phyloP scores from a whole-genome alignment of 2,797 vertebrate species.

The Intellagama lesueurii region DNA sequence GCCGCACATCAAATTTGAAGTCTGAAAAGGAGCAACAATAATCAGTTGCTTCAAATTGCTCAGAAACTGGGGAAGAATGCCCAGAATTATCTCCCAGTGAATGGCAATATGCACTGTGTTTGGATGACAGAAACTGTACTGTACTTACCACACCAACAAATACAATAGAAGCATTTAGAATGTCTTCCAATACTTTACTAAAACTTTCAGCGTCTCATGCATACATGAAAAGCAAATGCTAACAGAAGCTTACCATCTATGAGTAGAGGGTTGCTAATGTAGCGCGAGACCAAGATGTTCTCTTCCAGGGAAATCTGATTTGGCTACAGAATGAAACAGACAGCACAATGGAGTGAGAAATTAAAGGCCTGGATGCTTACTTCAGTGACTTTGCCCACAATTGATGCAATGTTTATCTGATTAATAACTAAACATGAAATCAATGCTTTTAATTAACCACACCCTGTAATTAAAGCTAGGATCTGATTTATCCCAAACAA shows the following conservation, averaged over 20 bases:
- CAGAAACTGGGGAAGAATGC: neutral
- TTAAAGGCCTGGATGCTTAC: neutral
- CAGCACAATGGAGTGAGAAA: conserved; percentile 52
- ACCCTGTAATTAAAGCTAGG: neutral
- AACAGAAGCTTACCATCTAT: conserved; percentile 89
- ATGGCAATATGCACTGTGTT: conserved; percentile 16
- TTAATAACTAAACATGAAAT: neutral
- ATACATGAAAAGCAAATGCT: neutral
- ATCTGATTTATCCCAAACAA: neutral
- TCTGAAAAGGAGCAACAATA: conserved; percentile 77
- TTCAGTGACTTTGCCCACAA: conserved; percentile 12
- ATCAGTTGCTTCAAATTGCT: conserved; percentile 31
- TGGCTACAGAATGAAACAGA: conserved; percentile 81
- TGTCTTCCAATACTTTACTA: neutral
- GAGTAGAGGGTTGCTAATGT: conserved; percentile 93
- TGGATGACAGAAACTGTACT: conserved; percentile 4
- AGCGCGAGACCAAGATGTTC: conserved; percentile 95
- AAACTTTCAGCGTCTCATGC: neutral
- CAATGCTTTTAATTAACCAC: too few relatives aligned
- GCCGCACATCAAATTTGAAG: conserved; percentile 96
- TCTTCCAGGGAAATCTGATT: conserved; percentile 94
- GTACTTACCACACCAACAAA: neutral
- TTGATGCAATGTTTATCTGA: neutral
- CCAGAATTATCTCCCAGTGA: neutral
- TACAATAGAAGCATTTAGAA: neutral